Percentiles rank a stretch among this genome's conserved stretches.
These are phyloP conservation scores for Scaptomyza flava DNA, from an alignment of 2,888 invertebrate genomes.

Conservation along the genomic window DNA sequence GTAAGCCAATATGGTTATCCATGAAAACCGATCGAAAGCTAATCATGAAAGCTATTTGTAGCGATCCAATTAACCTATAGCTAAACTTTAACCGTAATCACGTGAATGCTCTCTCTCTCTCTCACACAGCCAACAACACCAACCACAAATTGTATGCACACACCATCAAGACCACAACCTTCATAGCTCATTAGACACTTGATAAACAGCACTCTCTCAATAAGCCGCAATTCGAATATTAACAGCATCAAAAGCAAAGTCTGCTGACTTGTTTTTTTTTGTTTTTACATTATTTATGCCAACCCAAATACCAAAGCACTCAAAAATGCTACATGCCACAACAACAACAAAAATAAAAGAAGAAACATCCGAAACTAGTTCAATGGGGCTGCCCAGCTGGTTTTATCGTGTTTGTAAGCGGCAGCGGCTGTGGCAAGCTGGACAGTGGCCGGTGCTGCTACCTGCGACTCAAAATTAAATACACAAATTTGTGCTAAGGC, in stretches of 20 bases:
- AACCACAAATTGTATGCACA: constrained; percentile 44
- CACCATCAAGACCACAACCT: constrained; percentile 51
- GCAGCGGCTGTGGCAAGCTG: constrained; percentile 29
- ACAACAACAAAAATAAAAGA: constrained; percentile 36
- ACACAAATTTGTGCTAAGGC: constrained; percentile 63
- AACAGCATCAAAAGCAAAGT: constrained; percentile 40
- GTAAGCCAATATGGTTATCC: constrained; percentile 11
- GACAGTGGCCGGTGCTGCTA: constrained; percentile 42
- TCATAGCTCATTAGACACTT: constrained; percentile 69
- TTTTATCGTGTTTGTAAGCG: constrained; percentile 38
- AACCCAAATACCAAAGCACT: constrained; percentile 66
- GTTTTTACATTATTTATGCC: constrained; percentile 54
- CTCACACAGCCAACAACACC: constrained; percentile 22
- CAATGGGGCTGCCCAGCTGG: constrained; percentile 79
- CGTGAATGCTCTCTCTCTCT: not conserved
- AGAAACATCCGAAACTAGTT: constrained; percentile 71
- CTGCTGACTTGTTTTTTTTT: constrained; percentile 11
- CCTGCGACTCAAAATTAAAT: constrained; percentile 68
- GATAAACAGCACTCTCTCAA: constrained; percentile 17
- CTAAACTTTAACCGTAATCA: constrained; percentile 26
- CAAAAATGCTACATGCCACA: constrained; percentile 64
- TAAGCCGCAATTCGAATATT: constrained; percentile 29
- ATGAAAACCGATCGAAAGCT: constrained; percentile 16
- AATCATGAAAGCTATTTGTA: constrained; percentile 24
- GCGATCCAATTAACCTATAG: constrained; percentile 26